phyloP scores from a whole-genome alignment of 2,888 invertebrate species.

The Orchesella flavescens region DNA sequence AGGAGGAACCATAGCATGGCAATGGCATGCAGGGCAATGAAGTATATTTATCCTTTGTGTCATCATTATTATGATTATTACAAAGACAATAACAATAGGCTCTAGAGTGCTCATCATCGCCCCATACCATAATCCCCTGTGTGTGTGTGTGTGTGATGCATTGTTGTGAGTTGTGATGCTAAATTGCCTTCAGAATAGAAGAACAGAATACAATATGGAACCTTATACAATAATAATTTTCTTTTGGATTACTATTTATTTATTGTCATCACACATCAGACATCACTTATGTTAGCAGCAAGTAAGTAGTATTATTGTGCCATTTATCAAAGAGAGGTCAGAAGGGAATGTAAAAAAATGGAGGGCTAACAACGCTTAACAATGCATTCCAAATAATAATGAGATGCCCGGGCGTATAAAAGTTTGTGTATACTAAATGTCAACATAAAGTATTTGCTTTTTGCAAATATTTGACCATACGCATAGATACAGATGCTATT shows the following conservation, averaged over 20 bases:
- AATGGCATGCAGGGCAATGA: neutral
- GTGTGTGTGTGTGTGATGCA: constrained; percentile 1
- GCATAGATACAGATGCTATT: too few relatives aligned
- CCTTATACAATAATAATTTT: too few relatives aligned
- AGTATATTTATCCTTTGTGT: constrained; percentile 27
- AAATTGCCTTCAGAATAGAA: neutral
- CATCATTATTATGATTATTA: constrained; percentile 33
- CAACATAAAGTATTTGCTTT: too few relatives aligned
- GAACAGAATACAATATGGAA: constrained; percentile 4
- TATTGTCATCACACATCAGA: too few relatives aligned
- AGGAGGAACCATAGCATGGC: neutral
- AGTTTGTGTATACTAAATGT: too few relatives aligned
- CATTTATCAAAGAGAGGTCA: constrained; percentile 2
- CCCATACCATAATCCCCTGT: constrained; percentile 15
- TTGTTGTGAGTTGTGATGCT: constrained; percentile 30
- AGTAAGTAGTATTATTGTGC: neutral
- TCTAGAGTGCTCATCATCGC: constrained; percentile 37
- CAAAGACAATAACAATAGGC: constrained; percentile 38
- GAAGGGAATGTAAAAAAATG: constrained; percentile 11
- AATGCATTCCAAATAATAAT: neutral
- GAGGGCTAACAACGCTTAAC: neutral
- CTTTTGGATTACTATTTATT: too few relatives aligned
- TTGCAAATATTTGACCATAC: too few relatives aligned
- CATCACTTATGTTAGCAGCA: constrained; percentile 8
- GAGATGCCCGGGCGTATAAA: neutral